Percentiles rank a stretch among this genome's conserved stretches.
phyloP scores from a whole-genome alignment of 2,797 vertebrate genomes.

The Hydrocynus forskahlii region DNA sequence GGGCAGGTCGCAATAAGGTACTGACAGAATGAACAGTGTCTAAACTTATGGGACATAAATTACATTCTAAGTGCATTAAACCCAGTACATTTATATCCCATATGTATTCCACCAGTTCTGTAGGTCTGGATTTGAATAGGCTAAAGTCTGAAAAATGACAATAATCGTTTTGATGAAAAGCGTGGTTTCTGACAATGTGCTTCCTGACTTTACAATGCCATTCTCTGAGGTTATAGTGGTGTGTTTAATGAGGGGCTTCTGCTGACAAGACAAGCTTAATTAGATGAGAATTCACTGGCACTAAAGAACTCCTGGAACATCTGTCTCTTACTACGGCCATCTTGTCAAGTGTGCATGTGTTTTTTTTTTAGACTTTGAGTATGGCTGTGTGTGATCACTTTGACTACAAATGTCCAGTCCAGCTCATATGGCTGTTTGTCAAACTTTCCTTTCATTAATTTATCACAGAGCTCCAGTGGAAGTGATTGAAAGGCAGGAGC shows the following conservation, averaged over 20 bases:
- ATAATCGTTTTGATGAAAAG: slow-evolving; percentile 2
- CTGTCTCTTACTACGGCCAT: slow-evolving; percentile 32
- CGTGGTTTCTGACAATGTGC: not conserved
- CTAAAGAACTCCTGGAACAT: slow-evolving; percentile 58
- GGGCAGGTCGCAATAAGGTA: too few species aligned
- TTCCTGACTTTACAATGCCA: slow-evolving; percentile 14
- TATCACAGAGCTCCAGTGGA: slow-evolving; percentile 63
- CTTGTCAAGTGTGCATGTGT: slow-evolving; percentile 17
- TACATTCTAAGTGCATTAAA: too few species aligned
- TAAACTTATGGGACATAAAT: too few species aligned
- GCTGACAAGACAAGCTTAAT: slow-evolving; percentile 65
- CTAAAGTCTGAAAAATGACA: not conserved
- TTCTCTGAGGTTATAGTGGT: slow-evolving; percentile 59
- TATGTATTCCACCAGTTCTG: not conserved
- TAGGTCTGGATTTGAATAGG: not conserved
- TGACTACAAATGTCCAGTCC: slow-evolving; percentile 53
- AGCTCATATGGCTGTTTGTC: slow-evolving; percentile 70
- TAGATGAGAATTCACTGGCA: slow-evolving; percentile 67
- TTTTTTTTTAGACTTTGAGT: slow-evolving; percentile 1
- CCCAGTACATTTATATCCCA: too few species aligned
- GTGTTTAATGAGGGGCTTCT: slow-evolving; percentile 75
- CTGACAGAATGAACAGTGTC: too few species aligned
- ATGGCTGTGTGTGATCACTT: not conserved
- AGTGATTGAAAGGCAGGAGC: slow-evolving; percentile 46
- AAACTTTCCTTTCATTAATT: slow-evolving; percentile 71